phyloP scores from a whole-genome alignment of 2,113 vertebrate genomes.

The Limnothrissa miodon region DNA sequence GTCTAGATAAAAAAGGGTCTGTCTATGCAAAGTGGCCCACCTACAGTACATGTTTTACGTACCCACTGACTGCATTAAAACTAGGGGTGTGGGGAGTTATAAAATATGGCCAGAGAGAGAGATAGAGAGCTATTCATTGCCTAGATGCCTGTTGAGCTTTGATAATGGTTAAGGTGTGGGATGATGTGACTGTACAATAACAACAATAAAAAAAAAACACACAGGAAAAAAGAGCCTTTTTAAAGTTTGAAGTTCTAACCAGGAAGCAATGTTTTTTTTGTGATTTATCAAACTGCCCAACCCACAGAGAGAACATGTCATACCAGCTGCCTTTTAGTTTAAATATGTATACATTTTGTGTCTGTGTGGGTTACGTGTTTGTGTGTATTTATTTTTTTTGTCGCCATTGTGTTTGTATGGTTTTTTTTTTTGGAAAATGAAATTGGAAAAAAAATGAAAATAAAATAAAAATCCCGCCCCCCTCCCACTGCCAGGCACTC shows the following conservation, averaged over 20 bases:
- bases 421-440: slow-evolving; percentile 63
- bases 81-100: background rate
- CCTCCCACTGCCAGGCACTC: background rate
- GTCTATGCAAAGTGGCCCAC: background rate
- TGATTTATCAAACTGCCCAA: slow-evolving; percentile 73
- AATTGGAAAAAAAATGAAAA: background rate
- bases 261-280: slow-evolving; percentile 67
- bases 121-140: too few species aligned
- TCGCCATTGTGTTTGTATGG: slow-evolving; percentile 46
- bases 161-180: slow-evolving; percentile 31
- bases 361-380: slow-evolving; percentile 1
- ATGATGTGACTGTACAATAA: slow-evolving; percentile 62
- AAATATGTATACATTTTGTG: slow-evolving; percentile 62
- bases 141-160: slow-evolving; percentile 51
- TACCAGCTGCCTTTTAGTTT: slow-evolving; percentile 91
- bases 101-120: slow-evolving; percentile 11
- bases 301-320: slow-evolving; percentile 81
- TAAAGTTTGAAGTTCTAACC: slow-evolving; percentile 58
- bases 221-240: slow-evolving; percentile 44
- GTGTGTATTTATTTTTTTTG: slow-evolving; percentile 57
- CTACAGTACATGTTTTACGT: background rate
- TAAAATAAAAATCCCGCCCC: too few species aligned
- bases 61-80: slow-evolving; percentile 2
- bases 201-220: slow-evolving; percentile 62
- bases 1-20: background rate